A percentile compares a stretch with the other conserved stretches of the same genome.
phyloP scores from a whole-genome alignment of 2,113 vertebrate genomes.

The Callospermophilus lateralis region DNA sequence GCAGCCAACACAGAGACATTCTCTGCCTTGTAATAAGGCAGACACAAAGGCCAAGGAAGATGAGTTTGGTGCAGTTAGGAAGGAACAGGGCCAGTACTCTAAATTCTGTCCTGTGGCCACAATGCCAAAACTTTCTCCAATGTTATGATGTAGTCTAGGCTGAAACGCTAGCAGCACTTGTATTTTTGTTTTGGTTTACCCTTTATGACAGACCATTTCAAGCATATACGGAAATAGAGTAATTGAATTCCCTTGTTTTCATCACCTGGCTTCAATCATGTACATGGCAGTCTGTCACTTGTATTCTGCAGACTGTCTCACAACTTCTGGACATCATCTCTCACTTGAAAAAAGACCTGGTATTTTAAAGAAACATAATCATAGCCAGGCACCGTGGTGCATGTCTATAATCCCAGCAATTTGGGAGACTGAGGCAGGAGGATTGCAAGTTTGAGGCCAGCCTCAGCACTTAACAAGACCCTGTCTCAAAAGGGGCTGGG shows the following conservation, averaged over 20 bases:
- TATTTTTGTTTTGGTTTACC: neutral
- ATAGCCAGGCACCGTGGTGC: neutral
- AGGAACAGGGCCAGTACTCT: neutral
- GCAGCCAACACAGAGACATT: neutral
- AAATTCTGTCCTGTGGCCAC: neutral
- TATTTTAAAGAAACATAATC: neutral
- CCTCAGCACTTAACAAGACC: too few species aligned
- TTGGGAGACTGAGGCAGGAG: too few species aligned
- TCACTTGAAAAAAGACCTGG: neutral
- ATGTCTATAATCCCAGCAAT: too few species aligned
- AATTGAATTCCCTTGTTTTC: neutral
- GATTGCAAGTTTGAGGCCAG: too few species aligned
- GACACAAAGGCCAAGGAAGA: too few species aligned
- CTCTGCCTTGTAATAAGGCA: accelerated
- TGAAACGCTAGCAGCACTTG: neutral
- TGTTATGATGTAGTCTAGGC: accelerated
- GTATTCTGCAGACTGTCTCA: neutral
- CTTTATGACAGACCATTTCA: neutral
- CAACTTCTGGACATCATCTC: neutral
- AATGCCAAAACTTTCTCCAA: neutral
- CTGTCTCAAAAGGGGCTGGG: too few species aligned
- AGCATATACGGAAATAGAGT: neutral
- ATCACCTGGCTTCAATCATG: neutral
- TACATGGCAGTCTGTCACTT: neutral
- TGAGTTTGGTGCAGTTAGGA: neutral